Evolutionary conservation across 1,140 invertebrate genomes (phyloP).

Genomic region (Leptinotarsa lineolata): DNA sequence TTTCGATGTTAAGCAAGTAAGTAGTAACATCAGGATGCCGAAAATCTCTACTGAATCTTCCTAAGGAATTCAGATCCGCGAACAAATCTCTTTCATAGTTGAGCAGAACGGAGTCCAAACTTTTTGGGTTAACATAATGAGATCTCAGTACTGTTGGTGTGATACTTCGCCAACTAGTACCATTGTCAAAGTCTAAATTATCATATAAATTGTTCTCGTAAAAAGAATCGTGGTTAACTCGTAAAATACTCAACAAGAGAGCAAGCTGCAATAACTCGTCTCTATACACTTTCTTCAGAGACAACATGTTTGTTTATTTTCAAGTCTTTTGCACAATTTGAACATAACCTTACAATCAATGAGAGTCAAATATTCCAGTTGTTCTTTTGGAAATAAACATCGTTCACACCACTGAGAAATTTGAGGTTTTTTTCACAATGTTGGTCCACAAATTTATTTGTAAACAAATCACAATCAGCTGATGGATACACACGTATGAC

Average conservation of each 20-base stretch:
- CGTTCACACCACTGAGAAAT: constrained; percentile 13
- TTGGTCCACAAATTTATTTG: constrained; percentile 4
- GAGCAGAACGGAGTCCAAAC: constrained; percentile 70
- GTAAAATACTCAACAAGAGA: constrained; percentile 74
- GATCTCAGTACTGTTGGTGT: constrained; percentile 60
- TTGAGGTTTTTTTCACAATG: neutral
- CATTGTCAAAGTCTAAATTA: constrained; percentile 66
- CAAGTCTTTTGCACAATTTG: neutral
- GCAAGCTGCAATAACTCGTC: constrained; percentile 81
- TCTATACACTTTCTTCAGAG: constrained; percentile 74
- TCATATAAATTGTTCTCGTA: constrained; percentile 62
- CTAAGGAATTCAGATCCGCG: constrained; percentile 72
- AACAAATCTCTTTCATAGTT: constrained; percentile 76
- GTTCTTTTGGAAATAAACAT: constrained; percentile 11
- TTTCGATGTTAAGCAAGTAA: constrained; percentile 62
- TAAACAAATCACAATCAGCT: constrained; percentile 26
- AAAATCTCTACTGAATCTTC: constrained; percentile 58
- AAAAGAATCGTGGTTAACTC: constrained; percentile 73
- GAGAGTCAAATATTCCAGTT: constrained; percentile 7
- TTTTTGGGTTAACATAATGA: constrained; percentile 73
- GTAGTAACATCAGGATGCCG: constrained; percentile 60
- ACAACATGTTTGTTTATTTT: constrained; percentile 62
- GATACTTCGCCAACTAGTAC: constrained; percentile 65
- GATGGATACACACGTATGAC: constrained; percentile 19
- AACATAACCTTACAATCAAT: constrained; percentile 29